These are phyloP conservation scores for Psilanteris sp. DNA, from an alignment of 1,140 invertebrate species.

Conservation along the genomic window DNA sequence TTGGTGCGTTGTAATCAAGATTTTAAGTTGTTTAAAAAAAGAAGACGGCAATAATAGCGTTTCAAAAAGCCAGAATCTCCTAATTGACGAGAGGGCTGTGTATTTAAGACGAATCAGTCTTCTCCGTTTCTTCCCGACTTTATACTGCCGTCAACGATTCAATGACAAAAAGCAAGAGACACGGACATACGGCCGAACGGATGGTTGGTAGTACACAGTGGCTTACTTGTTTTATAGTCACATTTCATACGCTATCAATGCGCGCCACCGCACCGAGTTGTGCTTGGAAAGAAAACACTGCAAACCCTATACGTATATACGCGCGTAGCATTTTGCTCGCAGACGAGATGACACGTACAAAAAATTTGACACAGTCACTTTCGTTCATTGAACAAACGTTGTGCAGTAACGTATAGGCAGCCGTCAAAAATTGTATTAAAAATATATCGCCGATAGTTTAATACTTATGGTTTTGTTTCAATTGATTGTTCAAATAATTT, in stretches of 20 bases:
- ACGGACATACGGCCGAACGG: constrained; percentile 63
- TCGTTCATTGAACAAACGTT: constrained; percentile 33
- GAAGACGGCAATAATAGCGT: too few species aligned
- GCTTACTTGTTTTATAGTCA: constrained; percentile 65
- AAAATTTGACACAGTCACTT: constrained; percentile 35
- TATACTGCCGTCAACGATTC: constrained; percentile 56
- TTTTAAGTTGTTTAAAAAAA: too few species aligned
- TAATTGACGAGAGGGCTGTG: constrained; percentile 41
- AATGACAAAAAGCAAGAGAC: constrained; percentile 70
- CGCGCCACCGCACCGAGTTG: constrained; percentile 43
- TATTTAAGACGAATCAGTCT: constrained; percentile 11
- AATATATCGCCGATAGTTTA: too few species aligned
- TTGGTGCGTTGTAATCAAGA: too few species aligned
- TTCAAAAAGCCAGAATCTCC: constrained; percentile 9
- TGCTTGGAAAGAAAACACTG: constrained; percentile 65
- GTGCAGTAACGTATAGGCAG: too few species aligned
- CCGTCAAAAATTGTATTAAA: too few species aligned
- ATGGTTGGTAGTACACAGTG: constrained; percentile 69
- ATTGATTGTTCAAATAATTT: too few species aligned
- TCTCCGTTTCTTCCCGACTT: constrained; percentile 28
- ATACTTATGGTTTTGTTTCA: too few species aligned
- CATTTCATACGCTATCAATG: constrained; percentile 52
- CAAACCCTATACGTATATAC: constrained; percentile 21
- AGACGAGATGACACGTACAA: constrained; percentile 22
- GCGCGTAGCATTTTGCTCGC: constrained; percentile 16